Evolutionary conservation across 2,888 invertebrate genomes (phyloP), one percentile per base, ranked within the genome.

Genomic region (Leptopilina myrica): DNA sequence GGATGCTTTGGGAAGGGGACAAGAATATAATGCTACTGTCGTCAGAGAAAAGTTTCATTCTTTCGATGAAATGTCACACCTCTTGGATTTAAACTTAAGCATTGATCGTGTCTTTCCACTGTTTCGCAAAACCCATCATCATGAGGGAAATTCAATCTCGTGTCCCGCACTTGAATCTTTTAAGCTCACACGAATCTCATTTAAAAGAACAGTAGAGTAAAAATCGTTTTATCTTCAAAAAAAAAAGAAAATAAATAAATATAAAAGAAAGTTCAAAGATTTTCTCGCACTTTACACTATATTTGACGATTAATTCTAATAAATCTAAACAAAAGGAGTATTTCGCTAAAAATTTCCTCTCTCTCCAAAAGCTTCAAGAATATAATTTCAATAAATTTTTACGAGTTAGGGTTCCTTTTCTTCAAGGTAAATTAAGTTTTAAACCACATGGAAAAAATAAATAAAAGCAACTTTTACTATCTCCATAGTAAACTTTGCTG

Each of bases 1-100:
- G 8, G 11, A 49, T 49, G 49, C 49, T 49, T 9, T 5, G 43
- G 43, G 33, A 5, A 5, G 33, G 33, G 4, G 33, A 3, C 4
- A 33, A 33, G 43, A 43, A 26, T 64, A 62, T 64, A 46, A 64
- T 76, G 20, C 62, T 43, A 62, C 49, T 49, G 49, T 49, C 49
- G 49, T 49, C 14, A 64, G 11, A 62, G 76, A 64, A 40, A 9
- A 76, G 43, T 62, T 64, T 7, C 62, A 76, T 64, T 64, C 76
- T 64, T 59, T 67, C 14, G 43, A 64, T 62, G 76, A 76, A 64
- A 76, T 76, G n/a, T 64, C 49, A n/a, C 76, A 62, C 62, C 62
- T 46, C 49, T 64, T 26, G 7, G 43, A 76, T 46, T 15, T 43
- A 8, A 64, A 76, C 33, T 62, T 64, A 53, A 56, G 20, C 53